Conservation (phyloP, 2,113 vertebrate species). For the Fregata magnificens region DNA sequence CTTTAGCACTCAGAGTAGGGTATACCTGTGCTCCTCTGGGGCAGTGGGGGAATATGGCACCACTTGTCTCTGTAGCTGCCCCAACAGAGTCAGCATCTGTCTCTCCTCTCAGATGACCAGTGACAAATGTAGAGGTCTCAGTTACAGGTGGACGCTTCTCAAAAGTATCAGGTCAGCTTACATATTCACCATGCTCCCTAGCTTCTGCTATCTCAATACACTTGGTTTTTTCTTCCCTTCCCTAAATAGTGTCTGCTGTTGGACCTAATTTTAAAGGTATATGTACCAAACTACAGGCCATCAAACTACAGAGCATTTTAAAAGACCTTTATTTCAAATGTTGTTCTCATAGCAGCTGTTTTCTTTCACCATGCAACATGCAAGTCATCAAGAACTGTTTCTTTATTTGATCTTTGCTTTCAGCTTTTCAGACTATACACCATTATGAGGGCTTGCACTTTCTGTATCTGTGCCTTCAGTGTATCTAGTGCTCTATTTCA, state of each 20-base stretch:
- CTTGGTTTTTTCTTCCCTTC: neutral
- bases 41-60: accelerated
- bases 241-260: neutral
- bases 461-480: neutral
- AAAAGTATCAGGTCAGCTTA: neutral
- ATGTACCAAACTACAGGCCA: neutral
- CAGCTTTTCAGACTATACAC: neutral
- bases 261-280: neutral
- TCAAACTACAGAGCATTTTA: neutral
- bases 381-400: neutral
- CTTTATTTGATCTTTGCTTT: neutral
- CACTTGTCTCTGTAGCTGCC: neutral
- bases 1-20: neutral
- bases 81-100: neutral
- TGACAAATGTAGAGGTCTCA: neutral
- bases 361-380: neutral
- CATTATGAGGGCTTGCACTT: neutral
- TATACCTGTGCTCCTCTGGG: accelerated
- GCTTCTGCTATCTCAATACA: neutral
- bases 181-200: neutral
- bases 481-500: neutral
- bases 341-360: neutral
- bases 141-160: neutral
- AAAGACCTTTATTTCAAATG: neutral
- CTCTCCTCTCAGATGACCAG: neutral